A percentile compares a stretch with the other conserved stretches of the same genome.
These are phyloP conservation scores for Oscheius sp. DNA, from an alignment of 2,888 invertebrate genomes.

Conservation along the genomic window DNA sequence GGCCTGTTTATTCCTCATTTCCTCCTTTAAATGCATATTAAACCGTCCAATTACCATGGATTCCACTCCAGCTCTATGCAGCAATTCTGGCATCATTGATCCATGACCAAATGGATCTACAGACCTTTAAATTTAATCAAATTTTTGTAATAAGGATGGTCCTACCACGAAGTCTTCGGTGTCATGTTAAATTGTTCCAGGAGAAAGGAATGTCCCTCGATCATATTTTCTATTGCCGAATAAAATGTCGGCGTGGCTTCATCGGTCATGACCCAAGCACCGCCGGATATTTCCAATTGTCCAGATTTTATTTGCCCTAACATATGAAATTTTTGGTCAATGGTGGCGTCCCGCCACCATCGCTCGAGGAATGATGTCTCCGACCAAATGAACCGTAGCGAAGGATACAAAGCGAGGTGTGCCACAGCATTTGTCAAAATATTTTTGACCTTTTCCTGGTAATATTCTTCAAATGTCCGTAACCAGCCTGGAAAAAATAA, in stretches of 20 bases:
- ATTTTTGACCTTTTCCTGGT: constrained; percentile 82
- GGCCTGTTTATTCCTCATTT: constrained; percentile 83
- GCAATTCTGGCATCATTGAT: constrained; percentile 89
- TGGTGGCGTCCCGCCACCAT: constrained; percentile 83
- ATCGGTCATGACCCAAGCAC: constrained; percentile 97
- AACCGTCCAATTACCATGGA: constrained; percentile 90
- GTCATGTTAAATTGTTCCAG: constrained; percentile 40
- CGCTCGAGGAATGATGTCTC: constrained; percentile 87
- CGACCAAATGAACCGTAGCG: constrained; percentile 95
- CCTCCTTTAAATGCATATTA: constrained; percentile 89
- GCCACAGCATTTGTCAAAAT: constrained; percentile 91
- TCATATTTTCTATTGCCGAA: constrained; percentile 89
- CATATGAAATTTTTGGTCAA: not conserved
- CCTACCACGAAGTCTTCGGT: constrained; percentile 67
- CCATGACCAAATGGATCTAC: constrained; percentile 98
- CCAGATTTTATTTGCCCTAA: constrained; percentile 37
- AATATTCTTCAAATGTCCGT: constrained; percentile 93
- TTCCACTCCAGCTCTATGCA: constrained; percentile 84
- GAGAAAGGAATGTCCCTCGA: constrained; percentile 78
- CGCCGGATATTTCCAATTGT: constrained; percentile 86
- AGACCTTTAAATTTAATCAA: constrained; percentile 76
- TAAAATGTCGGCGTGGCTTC: constrained; percentile 90
- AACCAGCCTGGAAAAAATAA: constrained; percentile 83
- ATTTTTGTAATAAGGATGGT: no score
- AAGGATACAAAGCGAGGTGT: constrained; percentile 75